Percentiles rank a stretch among this genome's conserved stretches.
Evolutionary conservation across 2,797 vertebrate genomes (phyloP).

Genomic region (Uromys caudimaculatus): DNA sequence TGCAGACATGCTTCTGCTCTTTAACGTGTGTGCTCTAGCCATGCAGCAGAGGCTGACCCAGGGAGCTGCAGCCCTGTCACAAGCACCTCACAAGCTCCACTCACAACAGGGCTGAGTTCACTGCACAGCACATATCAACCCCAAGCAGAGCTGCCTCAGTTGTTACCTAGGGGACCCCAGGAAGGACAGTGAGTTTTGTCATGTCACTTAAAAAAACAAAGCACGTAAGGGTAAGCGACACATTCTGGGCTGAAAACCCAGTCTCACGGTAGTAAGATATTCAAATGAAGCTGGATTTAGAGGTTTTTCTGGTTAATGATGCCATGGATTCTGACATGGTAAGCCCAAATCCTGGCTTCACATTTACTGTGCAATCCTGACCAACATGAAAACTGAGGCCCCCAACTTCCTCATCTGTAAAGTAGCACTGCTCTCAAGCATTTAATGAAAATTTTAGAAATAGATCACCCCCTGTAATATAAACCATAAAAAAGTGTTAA

Average conservation of each 20-base stretch:
- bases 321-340: background rate
- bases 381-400: background rate
- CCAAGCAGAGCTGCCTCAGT: background rate
- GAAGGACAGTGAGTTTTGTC: background rate
- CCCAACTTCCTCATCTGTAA: background rate
- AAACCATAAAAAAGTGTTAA: background rate
- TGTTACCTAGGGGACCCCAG: background rate
- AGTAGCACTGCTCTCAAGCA: background rate
- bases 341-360: background rate
- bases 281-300: background rate
- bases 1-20: background rate
- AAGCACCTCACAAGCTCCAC: background rate
- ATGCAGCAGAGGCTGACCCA: background rate
- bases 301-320: background rate
- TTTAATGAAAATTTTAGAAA: background rate
- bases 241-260: background rate
- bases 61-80: background rate
- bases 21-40: background rate
- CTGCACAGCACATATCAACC: background rate
- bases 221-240: background rate
- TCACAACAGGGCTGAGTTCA: background rate
- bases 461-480: background rate
- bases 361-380: background rate
- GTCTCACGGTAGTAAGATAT: background rate
- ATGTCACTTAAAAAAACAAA: background rate